Conservation (phyloP, 2,888 invertebrate species). For the Margaritifera margaritifera region DNA sequence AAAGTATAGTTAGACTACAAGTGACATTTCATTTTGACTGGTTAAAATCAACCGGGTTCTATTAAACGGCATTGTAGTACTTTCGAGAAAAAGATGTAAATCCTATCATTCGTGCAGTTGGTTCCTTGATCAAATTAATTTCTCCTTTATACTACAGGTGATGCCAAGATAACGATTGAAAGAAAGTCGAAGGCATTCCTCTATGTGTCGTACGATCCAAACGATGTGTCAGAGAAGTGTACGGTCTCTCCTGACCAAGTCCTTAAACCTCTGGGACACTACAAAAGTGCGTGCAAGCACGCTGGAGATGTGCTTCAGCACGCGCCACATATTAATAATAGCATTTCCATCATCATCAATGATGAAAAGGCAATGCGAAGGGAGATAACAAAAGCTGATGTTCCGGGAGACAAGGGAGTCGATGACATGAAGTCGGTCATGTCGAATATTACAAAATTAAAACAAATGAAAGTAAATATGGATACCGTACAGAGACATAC, state of each 20-base stretch:
- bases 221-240: conserved; percentile 45
- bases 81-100: no score
- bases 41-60: no score
- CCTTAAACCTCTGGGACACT: conserved; percentile 46
- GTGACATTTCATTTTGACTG: no score
- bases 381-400: conserved; percentile 53
- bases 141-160: conserved; percentile 30
- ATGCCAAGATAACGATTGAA: conserved; percentile 44
- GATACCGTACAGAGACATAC: conserved; percentile 53
- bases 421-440: conserved; percentile 45
- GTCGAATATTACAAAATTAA: conserved; percentile 53
- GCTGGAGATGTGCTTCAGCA: conserved; percentile 48
- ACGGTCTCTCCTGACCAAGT: conserved; percentile 45
- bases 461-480: conserved; percentile 43
- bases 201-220: conserved; percentile 43
- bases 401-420: conserved; percentile 41
- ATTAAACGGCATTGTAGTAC: no score
- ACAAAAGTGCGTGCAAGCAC: conserved; percentile 50
- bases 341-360: conserved; percentile 46
- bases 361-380: conserved; percentile 51
- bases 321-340: conserved; percentile 47
- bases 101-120: no score
- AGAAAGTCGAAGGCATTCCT: conserved; percentile 51
- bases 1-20: no score
- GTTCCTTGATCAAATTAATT: background rate